These are phyloP conservation scores for Nebria brevicollis DNA, from an alignment of 2,888 invertebrate species.

Conservation along the genomic window DNA sequence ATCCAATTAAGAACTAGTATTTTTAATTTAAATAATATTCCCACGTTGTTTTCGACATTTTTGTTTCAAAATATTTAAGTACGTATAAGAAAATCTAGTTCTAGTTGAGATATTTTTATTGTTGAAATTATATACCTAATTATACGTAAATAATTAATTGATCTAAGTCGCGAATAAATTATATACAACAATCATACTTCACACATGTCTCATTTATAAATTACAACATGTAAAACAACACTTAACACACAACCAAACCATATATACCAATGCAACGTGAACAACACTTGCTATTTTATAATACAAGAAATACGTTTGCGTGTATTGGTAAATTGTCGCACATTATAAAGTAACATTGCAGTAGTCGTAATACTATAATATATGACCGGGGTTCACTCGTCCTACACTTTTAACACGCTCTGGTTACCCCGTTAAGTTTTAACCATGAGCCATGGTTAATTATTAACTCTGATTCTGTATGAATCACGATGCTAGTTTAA, in stretches of 20 bases:
- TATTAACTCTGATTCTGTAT: conserved; percentile 13
- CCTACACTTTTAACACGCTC: conserved; percentile 26
- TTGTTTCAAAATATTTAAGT: too few relatives aligned
- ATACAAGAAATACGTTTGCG: neutral
- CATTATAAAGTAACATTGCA: neutral
- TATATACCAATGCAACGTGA: conserved; percentile 19
- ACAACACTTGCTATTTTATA: neutral
- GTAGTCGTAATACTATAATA: neutral
- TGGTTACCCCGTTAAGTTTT: conserved; percentile 31
- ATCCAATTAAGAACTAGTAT: too few relatives aligned
- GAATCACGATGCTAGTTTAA: conserved; percentile 23
- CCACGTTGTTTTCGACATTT: too few relatives aligned
- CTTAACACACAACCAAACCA: conserved; percentile 10
- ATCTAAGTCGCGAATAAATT: neutral
- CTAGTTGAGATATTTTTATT: too few relatives aligned
- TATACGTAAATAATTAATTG: neutral
- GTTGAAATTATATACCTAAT: neutral
- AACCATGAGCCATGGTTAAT: conserved; percentile 7
- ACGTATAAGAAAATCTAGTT: too few relatives aligned
- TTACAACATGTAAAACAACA: conserved; percentile 27
- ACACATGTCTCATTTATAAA: conserved; percentile 31
- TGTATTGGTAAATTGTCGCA: conserved; percentile 5
- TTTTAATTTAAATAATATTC: too few relatives aligned
- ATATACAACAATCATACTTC: conserved; percentile 21
- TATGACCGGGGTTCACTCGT: conserved; percentile 9